Percentiles rank a stretch among this genome's conserved stretches.
These are phyloP conservation scores for Aricia artaxerxes DNA, from an alignment of 2,888 invertebrate genomes.

Conservation along the genomic window DNA sequence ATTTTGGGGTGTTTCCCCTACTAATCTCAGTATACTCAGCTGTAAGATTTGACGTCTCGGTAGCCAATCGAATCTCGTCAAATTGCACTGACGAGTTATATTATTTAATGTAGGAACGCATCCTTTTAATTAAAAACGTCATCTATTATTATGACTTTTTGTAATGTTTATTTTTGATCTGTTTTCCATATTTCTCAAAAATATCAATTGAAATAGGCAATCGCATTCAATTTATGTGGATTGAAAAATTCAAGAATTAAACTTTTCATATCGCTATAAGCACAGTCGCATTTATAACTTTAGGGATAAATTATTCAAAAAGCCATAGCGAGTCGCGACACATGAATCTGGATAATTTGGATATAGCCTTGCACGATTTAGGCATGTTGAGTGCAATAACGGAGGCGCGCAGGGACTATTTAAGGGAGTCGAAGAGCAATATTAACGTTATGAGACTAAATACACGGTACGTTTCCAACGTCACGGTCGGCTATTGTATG, in stretches of 20 bases:
- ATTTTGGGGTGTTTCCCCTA: no score
- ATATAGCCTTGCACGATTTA: conserved; percentile 81
- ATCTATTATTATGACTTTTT: conserved; percentile 69
- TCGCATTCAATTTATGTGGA: conserved; percentile 57
- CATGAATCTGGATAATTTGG: conserved; percentile 78
- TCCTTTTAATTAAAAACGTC: conserved; percentile 39
- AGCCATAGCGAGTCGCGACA: conserved; percentile 40
- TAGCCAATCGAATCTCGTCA: no score
- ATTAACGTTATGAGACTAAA: conserved; percentile 79
- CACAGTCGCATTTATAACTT: not conserved
- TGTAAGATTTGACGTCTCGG: no score
- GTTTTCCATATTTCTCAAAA: conserved; percentile 55
- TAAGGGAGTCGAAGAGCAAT: conserved; percentile 74
- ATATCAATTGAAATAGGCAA: conserved; percentile 45
- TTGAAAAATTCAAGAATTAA: conserved; percentile 47
- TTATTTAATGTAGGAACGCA: not conserved
- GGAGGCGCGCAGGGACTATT: conserved; percentile 79
- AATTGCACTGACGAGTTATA: not conserved
- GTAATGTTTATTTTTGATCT: conserved; percentile 76
- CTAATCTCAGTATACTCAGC: no score
- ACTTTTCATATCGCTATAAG: not conserved
- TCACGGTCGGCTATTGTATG: conserved; percentile 82
- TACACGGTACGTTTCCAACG: conserved; percentile 82
- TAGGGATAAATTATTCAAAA: conserved; percentile 7
- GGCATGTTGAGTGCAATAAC: conserved; percentile 82